A percentile compares a stretch with the other conserved stretches of the same genome.
Conservation (phyloP, 2,113 vertebrate species). For the Onychostruthus taczanowskii region DNA sequence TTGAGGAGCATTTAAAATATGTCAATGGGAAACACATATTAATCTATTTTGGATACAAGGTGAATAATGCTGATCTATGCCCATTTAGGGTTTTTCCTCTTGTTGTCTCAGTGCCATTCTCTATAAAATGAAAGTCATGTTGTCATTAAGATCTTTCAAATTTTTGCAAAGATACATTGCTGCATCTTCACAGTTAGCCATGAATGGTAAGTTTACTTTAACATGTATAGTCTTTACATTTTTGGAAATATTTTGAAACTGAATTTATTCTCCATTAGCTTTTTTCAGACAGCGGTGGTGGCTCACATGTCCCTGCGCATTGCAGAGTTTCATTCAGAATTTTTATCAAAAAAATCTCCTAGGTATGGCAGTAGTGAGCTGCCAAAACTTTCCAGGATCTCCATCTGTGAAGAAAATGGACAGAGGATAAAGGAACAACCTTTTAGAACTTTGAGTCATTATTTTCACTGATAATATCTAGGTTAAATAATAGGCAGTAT, state of each 20-base stretch:
- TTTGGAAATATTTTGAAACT: neutral
- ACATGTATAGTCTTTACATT: neutral
- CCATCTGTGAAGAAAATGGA: neutral
- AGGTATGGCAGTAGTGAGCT: neutral
- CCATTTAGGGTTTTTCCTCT: neutral
- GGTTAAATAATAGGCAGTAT: conserved; percentile 45
- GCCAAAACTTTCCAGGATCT: conserved; percentile 28
- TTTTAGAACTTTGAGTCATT: neutral
- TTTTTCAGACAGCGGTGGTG: neutral
- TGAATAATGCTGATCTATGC: neutral
- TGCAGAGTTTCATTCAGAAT: neutral
- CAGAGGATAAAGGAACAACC: neutral
- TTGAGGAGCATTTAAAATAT: neutral
- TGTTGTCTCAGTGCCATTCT: neutral
- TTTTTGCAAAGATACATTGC: neutral
- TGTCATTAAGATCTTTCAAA: neutral
- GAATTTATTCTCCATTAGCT: neutral
- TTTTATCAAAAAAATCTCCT: neutral
- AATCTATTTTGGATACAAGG: neutral
- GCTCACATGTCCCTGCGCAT: neutral
- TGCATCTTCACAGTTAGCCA: neutral
- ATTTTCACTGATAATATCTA: conserved; percentile 52
- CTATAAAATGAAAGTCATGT: neutral
- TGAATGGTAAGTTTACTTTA: neutral
- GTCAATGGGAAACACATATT: neutral